Evolutionary conservation across 2,113 vertebrate species (phyloP).

Genomic region (Acinonyx jubatus): DNA sequence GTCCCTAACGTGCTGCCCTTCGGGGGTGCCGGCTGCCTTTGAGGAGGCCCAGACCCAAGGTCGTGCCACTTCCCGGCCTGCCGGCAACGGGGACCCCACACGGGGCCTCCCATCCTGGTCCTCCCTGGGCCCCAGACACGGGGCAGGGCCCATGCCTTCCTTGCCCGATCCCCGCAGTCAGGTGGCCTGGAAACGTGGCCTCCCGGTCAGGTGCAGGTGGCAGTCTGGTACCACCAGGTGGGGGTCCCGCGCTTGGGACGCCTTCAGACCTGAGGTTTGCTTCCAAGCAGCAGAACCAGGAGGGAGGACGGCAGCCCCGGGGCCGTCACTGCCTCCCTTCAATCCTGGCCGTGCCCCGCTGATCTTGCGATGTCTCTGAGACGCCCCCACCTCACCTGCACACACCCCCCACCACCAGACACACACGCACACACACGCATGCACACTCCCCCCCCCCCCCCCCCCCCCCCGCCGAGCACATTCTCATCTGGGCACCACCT

Average conservation of each 20-base stretch:
- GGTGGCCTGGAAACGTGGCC: fast-evolving
- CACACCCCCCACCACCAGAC: no score
- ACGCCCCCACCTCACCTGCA: fast-evolving
- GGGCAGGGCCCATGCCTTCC: no score
- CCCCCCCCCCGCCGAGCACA: background rate
- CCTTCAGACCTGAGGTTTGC: background rate
- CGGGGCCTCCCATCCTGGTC: background rate
- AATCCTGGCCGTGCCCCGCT: background rate
- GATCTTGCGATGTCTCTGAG: background rate
- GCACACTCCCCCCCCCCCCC: background rate
- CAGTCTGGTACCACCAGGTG: background rate
- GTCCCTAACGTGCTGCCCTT: background rate
- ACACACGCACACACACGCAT: background rate
- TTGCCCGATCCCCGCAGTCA: fast-evolving
- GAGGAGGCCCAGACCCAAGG: background rate
- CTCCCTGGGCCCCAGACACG: background rate
- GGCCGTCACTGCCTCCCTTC: background rate
- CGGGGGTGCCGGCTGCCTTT: background rate
- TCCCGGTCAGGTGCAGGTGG: background rate
- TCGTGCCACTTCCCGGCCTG: fast-evolving
- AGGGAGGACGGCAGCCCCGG: fast-evolving
- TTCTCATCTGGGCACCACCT: background rate
- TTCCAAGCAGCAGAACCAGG: background rate
- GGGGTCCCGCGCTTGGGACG: background rate
- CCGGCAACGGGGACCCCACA: background rate